phyloP scores from a whole-genome alignment of 2,797 vertebrate genomes.

The Molossus molossus region DNA sequence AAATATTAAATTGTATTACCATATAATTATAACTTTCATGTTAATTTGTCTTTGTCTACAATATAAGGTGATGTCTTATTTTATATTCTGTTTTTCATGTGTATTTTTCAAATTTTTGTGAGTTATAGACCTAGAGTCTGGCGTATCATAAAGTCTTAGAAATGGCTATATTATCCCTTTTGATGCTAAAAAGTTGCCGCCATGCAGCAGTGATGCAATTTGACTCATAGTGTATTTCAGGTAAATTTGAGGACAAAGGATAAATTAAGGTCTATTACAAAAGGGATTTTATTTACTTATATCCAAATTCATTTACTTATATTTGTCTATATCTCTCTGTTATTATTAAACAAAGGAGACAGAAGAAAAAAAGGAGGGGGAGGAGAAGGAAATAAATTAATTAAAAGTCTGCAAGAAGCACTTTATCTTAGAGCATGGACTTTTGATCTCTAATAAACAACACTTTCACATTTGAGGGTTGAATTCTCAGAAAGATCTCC shows the following conservation, averaged over 20 bases:
- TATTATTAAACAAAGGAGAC: background rate
- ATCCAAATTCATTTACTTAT: background rate
- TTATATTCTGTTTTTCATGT: background rate
- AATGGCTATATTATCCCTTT: background rate
- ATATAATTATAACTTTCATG: background rate
- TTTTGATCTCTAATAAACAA: conserved; percentile 14
- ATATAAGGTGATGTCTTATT: background rate
- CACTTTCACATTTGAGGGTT: background rate
- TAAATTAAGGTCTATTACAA: background rate
- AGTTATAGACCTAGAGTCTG: background rate
- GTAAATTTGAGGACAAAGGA: conserved; percentile 5
- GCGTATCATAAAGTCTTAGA: background rate
- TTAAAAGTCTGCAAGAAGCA: background rate
- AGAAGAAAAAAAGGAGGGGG: background rate
- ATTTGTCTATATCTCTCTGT: background rate
- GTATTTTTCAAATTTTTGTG: conserved; percentile 11
- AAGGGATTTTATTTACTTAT: background rate
- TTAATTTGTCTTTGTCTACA: background rate
- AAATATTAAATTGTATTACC: background rate
- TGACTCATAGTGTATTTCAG: background rate
- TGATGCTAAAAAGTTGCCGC: background rate
- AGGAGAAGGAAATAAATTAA: background rate
- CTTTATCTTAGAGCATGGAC: background rate
- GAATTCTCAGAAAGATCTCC: background rate
- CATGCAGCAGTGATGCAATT: background rate